Evolutionary conservation across 2,113 vertebrate species (phyloP).

Genomic region (Psettodes erumei): DNA sequence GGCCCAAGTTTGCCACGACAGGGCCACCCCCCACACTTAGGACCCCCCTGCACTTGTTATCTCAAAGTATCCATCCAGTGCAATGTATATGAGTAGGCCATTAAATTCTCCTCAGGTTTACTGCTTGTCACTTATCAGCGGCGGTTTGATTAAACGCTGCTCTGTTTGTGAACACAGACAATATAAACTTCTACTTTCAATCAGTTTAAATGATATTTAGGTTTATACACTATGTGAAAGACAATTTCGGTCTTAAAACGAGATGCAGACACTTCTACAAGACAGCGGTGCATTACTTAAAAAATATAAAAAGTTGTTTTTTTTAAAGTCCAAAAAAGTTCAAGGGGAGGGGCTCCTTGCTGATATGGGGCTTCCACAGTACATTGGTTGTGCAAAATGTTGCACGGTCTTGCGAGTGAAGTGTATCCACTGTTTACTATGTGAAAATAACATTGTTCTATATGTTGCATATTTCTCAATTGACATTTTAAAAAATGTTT

Average conservation of each 20-base stretch:
- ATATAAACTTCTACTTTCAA: neutral
- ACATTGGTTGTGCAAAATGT: neutral
- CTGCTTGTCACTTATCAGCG: neutral
- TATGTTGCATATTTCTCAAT: neutral
- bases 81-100: neutral
- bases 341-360: neutral
- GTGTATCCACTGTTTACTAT: neutral
- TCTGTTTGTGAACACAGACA: neutral
- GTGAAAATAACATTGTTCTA: neutral
- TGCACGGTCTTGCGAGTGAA: conserved; percentile 3
- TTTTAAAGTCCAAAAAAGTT: too few relatives aligned
- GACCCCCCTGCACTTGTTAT: neutral
- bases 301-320: too few relatives aligned
- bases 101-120: neutral
- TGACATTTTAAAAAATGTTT: too few relatives aligned
- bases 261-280: neutral
- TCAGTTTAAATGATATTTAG: neutral
- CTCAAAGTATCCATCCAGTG: neutral
- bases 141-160: neutral
- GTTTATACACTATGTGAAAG: neutral
- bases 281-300: too few relatives aligned
- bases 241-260: neutral
- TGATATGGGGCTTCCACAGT: neutral
- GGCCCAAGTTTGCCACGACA: neutral
- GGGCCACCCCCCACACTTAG: neutral